These are phyloP conservation scores for Panagrolaimus sp. DNA, from an alignment of 1,140 invertebrate genomes.

Conservation along the genomic window DNA sequence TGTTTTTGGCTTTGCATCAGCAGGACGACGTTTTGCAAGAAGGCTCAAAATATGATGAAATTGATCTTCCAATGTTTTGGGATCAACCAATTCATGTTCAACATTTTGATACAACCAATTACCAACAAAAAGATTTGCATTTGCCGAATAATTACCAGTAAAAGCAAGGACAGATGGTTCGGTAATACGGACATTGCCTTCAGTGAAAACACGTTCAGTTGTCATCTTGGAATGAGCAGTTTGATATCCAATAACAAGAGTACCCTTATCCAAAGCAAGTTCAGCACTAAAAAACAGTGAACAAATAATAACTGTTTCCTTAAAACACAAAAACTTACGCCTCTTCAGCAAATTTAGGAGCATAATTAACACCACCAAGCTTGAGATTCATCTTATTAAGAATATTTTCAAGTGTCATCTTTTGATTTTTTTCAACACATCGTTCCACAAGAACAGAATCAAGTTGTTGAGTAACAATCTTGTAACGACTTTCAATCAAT, in stretches of 20 bases:
- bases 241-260: neutral
- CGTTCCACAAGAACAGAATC: neutral
- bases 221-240: neutral
- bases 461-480: neutral
- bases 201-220: neutral
- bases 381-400: constrained; percentile 34
- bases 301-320: too few relatives aligned
- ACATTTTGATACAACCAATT: neutral
- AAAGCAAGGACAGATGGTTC: neutral
- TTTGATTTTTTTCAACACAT: neutral
- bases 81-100: neutral
- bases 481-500: neutral
- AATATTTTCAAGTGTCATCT: constrained; percentile 28
- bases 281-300: neutral
- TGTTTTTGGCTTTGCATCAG: neutral
- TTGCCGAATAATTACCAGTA: neutral
- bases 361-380: constrained; percentile 37
- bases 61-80: neutral
- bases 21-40: neutral
- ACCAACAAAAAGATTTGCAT: neutral
- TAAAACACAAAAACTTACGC: constrained; percentile 11
- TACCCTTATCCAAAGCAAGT: neutral
- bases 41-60: neutral
- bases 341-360: constrained; percentile 22
- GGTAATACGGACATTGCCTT: neutral